Evolutionary conservation across 2,113 vertebrate genomes (phyloP), one percentile per base, ranked within the genome.

Genomic region (Callospermophilus lateralis): DNA sequence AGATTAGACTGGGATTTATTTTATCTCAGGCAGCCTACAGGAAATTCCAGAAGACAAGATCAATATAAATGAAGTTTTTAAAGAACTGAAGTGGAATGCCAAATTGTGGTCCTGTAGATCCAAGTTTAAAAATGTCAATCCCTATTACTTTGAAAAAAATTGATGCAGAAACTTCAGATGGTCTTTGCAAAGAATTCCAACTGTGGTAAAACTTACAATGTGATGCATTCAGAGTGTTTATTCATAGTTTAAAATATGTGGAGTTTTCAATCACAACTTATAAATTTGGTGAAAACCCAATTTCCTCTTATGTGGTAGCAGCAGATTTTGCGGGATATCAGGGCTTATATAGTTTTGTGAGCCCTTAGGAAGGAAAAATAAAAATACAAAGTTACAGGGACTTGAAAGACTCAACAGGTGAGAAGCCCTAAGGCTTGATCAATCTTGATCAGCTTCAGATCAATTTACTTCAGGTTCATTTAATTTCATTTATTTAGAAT

Each of bases 1-100:
- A 88, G 53, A 86, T 70, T 78, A 74, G 70, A 20, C 61, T 96
- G 89, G 73, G 89, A 95, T 92, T 73, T 94, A 92, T 80, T 95
- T 96, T 93, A 89, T 94, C 76, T 74, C n/a, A 80, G 80, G 26
- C 39, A 93, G 67, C 67, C 39, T 78, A 76, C 37, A 86, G 89
- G 93, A 96, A 96, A 93, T 97, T 96, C 85, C 78, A 95, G 37
- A 92, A 89, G 80, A 94, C 39, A 84, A 92, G 48, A 84, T 96
- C 48, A 90, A 90, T 93, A 89, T 90, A 90, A 85, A 93, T 83
- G 85, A 95, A 81, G 30, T n/a, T 94, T 77, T 89, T 95, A 94
- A 95, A 90, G 89, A 93, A 96, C 63, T 87, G 76, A 74, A 84
- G 45, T 85, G 11, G 65, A 93, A 95, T 90, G 45, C 51, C 83